Base-by-base conservation (phyloP, 1,140 invertebrate genomes). In the Bicyclus anynana region DNA sequence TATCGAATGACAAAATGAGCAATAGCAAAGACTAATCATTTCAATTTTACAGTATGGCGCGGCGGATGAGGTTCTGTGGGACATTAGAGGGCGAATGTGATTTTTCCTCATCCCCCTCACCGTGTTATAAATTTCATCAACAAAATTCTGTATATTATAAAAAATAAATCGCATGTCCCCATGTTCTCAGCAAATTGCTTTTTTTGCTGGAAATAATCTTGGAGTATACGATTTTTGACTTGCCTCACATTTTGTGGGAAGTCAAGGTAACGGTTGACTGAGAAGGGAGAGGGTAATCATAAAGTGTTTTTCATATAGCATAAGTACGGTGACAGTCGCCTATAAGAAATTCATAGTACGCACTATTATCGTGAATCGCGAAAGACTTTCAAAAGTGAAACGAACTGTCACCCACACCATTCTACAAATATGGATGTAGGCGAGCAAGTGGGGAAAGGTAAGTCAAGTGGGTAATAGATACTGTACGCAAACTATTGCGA, bases 21-120 rank as follows among this genome's bases (percentile, higher is more conserved):
- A 54, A 54, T 54, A 3, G 20, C 44, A 37, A 16, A 44, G 38
- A 54, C 42, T 54, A 54, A 54, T 54, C 53, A 37, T 47, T 47
- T 54, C 53, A 54, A 54, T 54, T 52, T 42, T 33, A 18, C 42
- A 47, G 35, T 54, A 47, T 54, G 40, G 12, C 42, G 26, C 26
- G 26, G 21, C 44, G 46, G 42, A 51, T 51, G 49, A 38, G 49
- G 29, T 53, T 53, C 27, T 53, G 46, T 53, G 52, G 52, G 17
- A 20, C 23, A 53, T 53, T 53, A 53, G 26, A 38, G 52, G 40
- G 33, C 40, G 16, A 46, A 53, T 53, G 16, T 16, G 40, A 20
- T 53, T 44, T 27, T 20, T 5, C 37, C 37, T 14, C 42, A 44
- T 33, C 14, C 37, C 37, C 37, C 53, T 54, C 53, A 5, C 26